Evolutionary conservation across 2,888 invertebrate species (phyloP), one percentile per base, ranked within the genome.

Genomic region (Sesia bembeciformis): DNA sequence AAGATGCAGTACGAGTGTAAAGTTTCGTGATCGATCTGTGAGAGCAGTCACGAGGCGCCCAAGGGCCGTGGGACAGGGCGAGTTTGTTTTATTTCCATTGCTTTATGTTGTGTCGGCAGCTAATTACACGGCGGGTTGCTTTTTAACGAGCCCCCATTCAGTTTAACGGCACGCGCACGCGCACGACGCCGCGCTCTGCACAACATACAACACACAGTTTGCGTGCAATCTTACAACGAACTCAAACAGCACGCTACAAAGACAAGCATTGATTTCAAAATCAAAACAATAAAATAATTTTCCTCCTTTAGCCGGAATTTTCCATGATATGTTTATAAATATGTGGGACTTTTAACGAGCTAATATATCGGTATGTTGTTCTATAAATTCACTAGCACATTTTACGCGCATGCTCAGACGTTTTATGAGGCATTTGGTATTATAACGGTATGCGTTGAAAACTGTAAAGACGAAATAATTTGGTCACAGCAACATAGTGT

Each of bases 1-100:
- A 81, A 81, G 80, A 82, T 82, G 75, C 81, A 74, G 78, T 75
- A 69, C 68, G 76, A 79, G 77, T 80, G 82, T 79, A 72, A 81
- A 77, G 74, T 78, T 81, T 83, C 85, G 87, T 85, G 87, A 85
- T 83, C 84, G 77, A 79, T 81, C 74, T 77, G 77, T 73, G 77
- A 75, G 78, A 75, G 78, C 58, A 76, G 86, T 87, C 88, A 88
- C 87, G 86, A 80, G 78, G 71, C 68, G 76, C 71, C 72, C 54
- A 66, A 68, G 65, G 82, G 82, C 78, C 83, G 80, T 77, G 80
- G 76, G 78, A 81, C 74, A 76, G 62, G 68, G 65, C 65, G 54
- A 75, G 69, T 72, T 69, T 77, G 73, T 78, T 78, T 78, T 78
- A 76, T 81, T 81, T 81, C 72, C 74, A 72, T 72, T 73, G 73